phyloP scores from a whole-genome alignment of 2,888 invertebrate genomes.

The Drosophila putrida region DNA sequence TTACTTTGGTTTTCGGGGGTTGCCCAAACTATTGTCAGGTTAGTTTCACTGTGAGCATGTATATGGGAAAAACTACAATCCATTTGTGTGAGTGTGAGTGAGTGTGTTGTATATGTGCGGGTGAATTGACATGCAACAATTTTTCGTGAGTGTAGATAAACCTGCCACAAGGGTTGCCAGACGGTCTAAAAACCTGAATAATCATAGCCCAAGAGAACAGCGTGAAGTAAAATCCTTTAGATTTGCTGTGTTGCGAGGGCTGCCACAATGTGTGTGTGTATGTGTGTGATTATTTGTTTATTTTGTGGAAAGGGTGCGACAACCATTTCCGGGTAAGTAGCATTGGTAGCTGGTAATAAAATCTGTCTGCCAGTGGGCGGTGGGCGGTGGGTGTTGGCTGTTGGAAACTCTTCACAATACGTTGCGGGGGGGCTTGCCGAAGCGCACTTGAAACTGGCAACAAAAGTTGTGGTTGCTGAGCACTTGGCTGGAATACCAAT shows the following conservation, averaged over 20 bases:
- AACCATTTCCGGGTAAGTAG: slow-evolving; percentile 74
- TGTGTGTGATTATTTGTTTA: slow-evolving; percentile 35
- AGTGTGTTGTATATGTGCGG: slow-evolving; percentile 27
- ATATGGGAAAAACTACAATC: slow-evolving; percentile 49
- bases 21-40: slow-evolving; percentile 52
- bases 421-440: slow-evolving; percentile 1
- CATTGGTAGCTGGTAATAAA: slow-evolving; percentile 68
- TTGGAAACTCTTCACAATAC: not conserved
- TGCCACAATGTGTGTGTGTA: slow-evolving; percentile 34
- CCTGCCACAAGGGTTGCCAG: slow-evolving; percentile 80
- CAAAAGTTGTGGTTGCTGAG: slow-evolving; percentile 33
- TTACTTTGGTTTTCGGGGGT: slow-evolving; percentile 27
- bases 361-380: slow-evolving; percentile 64
- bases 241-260: slow-evolving; percentile 32
- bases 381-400: slow-evolving; percentile 7
- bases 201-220: slow-evolving; percentile 33
- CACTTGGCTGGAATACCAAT: slow-evolving; percentile 23
- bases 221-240: slow-evolving; percentile 13
- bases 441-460: slow-evolving; percentile 58
- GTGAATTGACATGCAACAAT: slow-evolving; percentile 74
- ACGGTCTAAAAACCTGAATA: slow-evolving; percentile 54
- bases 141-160: slow-evolving; percentile 56
- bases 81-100: slow-evolving; percentile 9
- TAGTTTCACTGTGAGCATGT: slow-evolving; percentile 53
- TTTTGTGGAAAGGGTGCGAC: slow-evolving; percentile 62